phyloP scores from a whole-genome alignment of 1,140 invertebrate species.

The Listronotus bonariensis region DNA sequence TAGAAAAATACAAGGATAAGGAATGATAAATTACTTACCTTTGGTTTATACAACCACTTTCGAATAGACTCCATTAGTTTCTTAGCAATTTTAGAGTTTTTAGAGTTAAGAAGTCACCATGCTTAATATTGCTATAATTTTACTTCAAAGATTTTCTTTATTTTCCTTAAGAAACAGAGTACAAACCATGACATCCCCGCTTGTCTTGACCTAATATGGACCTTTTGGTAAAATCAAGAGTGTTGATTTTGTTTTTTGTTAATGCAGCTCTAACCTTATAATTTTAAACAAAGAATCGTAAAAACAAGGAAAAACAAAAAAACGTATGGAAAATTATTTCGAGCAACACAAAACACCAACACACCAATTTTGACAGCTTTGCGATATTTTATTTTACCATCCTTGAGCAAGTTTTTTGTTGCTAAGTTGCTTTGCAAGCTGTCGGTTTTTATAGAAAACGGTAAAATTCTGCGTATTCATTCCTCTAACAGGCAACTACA shows the following conservation, averaged over 20 bases:
- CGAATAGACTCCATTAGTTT: conserved; percentile 80
- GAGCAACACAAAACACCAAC: conserved; percentile 8
- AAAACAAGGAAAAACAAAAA: not conserved
- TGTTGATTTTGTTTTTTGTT: too few species aligned
- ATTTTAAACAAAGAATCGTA: not conserved
- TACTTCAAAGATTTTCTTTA: not conserved
- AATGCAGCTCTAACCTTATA: too few species aligned
- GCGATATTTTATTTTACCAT: conserved; percentile 1
- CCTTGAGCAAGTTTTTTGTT: not conserved
- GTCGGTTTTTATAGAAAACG: too few species aligned
- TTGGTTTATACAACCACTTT: conserved; percentile 91
- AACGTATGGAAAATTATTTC: not conserved
- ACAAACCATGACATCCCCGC: conserved; percentile 18
- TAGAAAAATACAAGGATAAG: conserved; percentile 15
- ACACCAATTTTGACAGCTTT: conserved; percentile 20
- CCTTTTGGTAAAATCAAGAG: not conserved
- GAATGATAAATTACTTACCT: conserved; percentile 63
- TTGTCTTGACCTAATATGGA: conserved; percentile 30
- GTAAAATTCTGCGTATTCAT: too few species aligned
- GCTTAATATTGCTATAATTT: not conserved
- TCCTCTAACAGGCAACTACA: too few species aligned
- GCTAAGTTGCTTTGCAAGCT: too few species aligned
- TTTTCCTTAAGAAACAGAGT: conserved; percentile 2
- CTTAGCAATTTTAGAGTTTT: not conserved
- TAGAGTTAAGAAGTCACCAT: conserved; percentile 21